Conservation (phyloP, 2,113 vertebrate genomes). For the Protobothrops flavoviridis region DNA sequence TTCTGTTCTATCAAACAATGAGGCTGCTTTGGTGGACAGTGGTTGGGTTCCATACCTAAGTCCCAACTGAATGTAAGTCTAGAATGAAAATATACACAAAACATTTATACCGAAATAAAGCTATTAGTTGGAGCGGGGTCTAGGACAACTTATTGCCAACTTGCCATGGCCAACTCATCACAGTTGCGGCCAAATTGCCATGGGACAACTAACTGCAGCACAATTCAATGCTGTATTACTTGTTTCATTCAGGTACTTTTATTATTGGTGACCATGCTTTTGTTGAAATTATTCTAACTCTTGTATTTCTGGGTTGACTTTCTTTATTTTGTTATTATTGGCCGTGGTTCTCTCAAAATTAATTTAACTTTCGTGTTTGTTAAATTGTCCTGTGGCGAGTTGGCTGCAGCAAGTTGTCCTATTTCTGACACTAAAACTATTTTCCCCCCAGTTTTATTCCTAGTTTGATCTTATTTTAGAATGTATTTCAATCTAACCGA, state of each 20-base stretch:
- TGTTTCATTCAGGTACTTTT: background rate
- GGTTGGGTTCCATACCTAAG: background rate
- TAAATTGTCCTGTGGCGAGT: background rate
- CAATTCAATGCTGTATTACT: background rate
- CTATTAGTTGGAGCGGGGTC: background rate
- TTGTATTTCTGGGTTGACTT: background rate
- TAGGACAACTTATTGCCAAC: background rate
- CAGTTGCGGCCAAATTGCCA: background rate
- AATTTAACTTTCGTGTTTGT: background rate
- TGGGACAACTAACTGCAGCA: background rate
- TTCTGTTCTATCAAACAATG: background rate
- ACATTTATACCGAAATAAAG: background rate
- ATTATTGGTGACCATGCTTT: background rate
- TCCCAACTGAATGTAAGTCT: background rate
- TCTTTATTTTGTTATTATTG: background rate
- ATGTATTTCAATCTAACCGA: background rate
- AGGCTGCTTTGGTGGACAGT: background rate
- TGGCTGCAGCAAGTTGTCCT: background rate
- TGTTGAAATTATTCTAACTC: background rate
- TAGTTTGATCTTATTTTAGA: background rate
- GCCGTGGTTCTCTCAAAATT: background rate
- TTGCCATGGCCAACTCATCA: background rate
- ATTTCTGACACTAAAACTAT: background rate
- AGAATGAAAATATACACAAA: background rate
- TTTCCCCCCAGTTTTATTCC: background rate